A percentile compares a stretch with the other conserved stretches of the same genome.
Evolutionary conservation across 2,797 vertebrate species (phyloP).

Genomic region (Anguilla marmorata): DNA sequence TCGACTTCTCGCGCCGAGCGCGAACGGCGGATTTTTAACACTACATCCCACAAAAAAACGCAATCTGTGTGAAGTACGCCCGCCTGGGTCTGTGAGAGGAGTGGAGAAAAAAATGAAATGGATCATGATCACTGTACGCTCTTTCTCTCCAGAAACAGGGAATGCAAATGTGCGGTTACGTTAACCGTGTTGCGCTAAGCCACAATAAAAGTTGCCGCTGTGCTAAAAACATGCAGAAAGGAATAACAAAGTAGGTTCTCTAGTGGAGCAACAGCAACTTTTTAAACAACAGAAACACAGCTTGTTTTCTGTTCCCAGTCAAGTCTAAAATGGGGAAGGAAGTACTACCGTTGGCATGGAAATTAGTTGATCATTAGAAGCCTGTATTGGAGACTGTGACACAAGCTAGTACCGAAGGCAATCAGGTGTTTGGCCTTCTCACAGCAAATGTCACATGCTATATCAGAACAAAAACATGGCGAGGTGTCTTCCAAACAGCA

Average conservation of each 20-base stretch:
- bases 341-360: neutral
- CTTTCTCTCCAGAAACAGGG: neutral
- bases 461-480: neutral
- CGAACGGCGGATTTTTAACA: slow-evolving; percentile 56
- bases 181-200: neutral
- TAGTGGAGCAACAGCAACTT: neutral
- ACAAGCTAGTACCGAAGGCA: neutral
- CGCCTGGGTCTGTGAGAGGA: slow-evolving; percentile 62
- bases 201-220: neutral
- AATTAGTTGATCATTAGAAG: neutral
- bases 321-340: neutral
- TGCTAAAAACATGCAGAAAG: neutral
- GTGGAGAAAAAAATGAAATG: slow-evolving; percentile 28
- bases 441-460: neutral
- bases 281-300: neutral
- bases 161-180: neutral
- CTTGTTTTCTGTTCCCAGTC: neutral
- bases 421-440: neutral
- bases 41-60: slow-evolving; percentile 67
- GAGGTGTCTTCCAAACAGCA: neutral
- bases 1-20: slow-evolving; percentile 50
- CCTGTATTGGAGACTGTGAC: neutral
- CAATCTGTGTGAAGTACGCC: slow-evolving; percentile 61
- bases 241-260: neutral
- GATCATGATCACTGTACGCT: slow-evolving; percentile 63